Base-by-base conservation (phyloP, 2,888 invertebrate species). In the Oscheius sp. region DNA sequence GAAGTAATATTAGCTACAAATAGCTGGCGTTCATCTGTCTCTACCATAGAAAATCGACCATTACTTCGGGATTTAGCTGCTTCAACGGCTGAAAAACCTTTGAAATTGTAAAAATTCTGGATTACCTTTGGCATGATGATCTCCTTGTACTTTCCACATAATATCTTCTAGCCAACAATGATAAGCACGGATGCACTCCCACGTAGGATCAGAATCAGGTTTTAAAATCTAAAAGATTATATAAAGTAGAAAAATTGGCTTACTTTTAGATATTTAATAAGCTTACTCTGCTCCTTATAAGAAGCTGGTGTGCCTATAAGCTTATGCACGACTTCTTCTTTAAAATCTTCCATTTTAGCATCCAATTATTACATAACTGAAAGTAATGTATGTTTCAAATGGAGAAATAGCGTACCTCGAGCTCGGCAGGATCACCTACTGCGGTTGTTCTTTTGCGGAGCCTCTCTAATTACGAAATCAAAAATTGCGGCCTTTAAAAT, bases 231-330 rank as follows among this genome's bases (percentile, higher is more conserved):
- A 68, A 0, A 73, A 58, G 56, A 35, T 35, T 9, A 35, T 35
- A 23, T 55, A 23, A 0, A 29, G 9, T 29, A 23, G 63, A 71
- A 21, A 73, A 56, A 18, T 1, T 1, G 3, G 27, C 25, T 18
- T 13, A 78, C 78, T 75, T 86, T 87, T 49, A 87, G 76, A 59
- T 87, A 92, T 91, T 95, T 93, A 81, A 98, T 96, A 74, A 96
- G 92, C 89, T 95, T 94, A 86, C 95, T 96, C 89, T 98, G 96
- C 86, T 96, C 95, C 81, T 97, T 97, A 35, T 96, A 92, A 80
- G 94, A 93, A 49, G 94, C 93, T 0, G 96, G 96, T 92, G 95
- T 94, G 73, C 94, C 93, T 80, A 94, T 92, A 79, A 99, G 92
- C 89, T 94, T 93, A 23, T 92, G 92, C 84, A 93, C 92, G 69